These are phyloP conservation scores for Neuroterus valhalla DNA, from an alignment of 1,140 invertebrate genomes.

Conservation along the genomic window DNA sequence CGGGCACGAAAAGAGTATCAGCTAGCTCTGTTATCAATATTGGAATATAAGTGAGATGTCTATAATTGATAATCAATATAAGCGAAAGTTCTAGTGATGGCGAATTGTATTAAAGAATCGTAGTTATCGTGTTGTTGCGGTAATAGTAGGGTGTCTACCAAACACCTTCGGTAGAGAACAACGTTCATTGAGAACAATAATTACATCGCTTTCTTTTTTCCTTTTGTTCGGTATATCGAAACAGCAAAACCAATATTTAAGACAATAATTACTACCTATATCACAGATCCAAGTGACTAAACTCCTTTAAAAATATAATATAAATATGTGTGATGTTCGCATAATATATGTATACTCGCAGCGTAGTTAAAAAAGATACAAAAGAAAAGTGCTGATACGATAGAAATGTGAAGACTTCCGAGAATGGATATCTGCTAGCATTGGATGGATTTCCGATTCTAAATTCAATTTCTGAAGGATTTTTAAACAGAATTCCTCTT, in stretches of 20 bases:
- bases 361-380: conserved; percentile 61
- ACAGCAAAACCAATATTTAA: conserved; percentile 73
- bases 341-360: conserved; percentile 64
- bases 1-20: conserved; percentile 7
- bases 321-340: conserved; percentile 72
- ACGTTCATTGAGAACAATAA: conserved; percentile 52
- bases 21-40: conserved; percentile 25
- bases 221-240: conserved; percentile 66
- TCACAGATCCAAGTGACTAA: conserved; percentile 76
- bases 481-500: no score
- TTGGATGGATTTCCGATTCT: conserved; percentile 33
- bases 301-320: conserved; percentile 76
- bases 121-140: conserved; percentile 43
- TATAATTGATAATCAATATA: neutral
- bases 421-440: conserved; percentile 47
- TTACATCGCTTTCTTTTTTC: conserved; percentile 61
- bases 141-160: conserved; percentile 66
- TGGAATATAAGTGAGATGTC: conserved; percentile 20
- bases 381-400: conserved; percentile 61
- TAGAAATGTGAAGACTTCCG: conserved; percentile 57
- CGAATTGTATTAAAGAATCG: conserved; percentile 30
- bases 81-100: conserved; percentile 37
- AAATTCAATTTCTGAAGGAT: neutral
- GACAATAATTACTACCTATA: conserved; percentile 76
- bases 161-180: conserved; percentile 65